These are phyloP conservation scores for Halocynthia aurantium DNA, from an alignment of 23 tunicate species.

Conservation along the genomic window DNA sequence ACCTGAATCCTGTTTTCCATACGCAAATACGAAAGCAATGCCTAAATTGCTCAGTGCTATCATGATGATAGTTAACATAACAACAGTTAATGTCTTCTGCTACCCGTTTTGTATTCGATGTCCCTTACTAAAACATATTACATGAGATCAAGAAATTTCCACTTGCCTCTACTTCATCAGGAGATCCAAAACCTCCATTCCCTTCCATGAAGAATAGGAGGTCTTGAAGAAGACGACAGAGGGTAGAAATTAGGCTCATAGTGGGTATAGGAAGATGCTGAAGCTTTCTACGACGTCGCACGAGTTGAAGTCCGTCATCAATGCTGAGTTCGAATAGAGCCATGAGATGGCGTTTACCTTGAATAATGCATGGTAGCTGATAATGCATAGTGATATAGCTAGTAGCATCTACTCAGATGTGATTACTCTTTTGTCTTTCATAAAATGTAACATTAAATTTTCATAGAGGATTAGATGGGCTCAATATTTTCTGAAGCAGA, in stretches of 20 bases:
- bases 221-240: constrained; percentile 57
- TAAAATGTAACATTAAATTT: no score
- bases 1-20: no score
- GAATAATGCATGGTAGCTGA: no score
- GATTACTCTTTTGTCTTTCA: no score
- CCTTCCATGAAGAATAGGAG: constrained; percentile 60
- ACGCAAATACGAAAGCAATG: no score
- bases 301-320: constrained; percentile 58
- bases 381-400: not conserved
- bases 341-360: constrained; percentile 62
- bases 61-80: not conserved
- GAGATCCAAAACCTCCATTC: constrained; percentile 77
- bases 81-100: not conserved
- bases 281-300: constrained; percentile 53
- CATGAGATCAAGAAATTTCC: not conserved
- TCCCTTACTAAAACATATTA: not conserved
- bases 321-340: constrained; percentile 61
- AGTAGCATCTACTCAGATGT: not conserved
- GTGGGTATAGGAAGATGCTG: constrained; percentile 77
- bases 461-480: no score
- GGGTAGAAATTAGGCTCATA: constrained; percentile 53
- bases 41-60: no score
- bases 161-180: constrained; percentile 32
- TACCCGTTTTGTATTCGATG: not conserved
- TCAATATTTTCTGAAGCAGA: no score